phyloP scores from a whole-genome alignment of 2,888 invertebrate genomes.

The Cerceris ruficornis region DNA sequence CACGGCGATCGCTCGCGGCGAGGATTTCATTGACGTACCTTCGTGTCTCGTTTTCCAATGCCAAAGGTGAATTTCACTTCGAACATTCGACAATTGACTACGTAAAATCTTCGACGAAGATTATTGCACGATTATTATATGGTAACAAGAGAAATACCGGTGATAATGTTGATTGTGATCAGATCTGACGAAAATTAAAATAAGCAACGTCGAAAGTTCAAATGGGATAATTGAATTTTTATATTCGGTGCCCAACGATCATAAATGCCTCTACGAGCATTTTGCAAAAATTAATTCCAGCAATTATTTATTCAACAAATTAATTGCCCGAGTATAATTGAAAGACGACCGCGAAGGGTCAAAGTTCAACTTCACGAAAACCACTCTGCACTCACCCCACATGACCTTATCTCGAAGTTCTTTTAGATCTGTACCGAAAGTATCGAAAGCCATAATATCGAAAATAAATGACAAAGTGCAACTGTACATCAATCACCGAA shows the following conservation, averaged over 20 bases:
- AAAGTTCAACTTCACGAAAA: not conserved
- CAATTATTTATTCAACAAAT: no score
- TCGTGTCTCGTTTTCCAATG: not conserved
- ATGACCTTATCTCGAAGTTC: no score
- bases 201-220: no score
- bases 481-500: not conserved
- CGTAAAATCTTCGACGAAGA: not conserved
- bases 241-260: not conserved
- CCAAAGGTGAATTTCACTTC: conserved; percentile 6
- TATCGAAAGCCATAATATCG: no score
- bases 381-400: no score
- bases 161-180: no score
- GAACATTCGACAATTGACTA: not conserved
- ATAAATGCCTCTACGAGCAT: not conserved
- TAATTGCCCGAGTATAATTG: not conserved
- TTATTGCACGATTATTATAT: conserved; percentile 47
- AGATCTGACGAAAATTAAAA: not conserved
- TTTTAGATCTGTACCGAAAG: no score
- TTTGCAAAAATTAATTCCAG: no score
- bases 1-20: conserved; percentile 69
- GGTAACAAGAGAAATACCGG: conserved; percentile 41
- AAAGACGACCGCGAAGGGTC: not conserved
- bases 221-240: no score
- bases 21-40: not conserved
- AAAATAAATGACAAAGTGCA: no score